These are phyloP conservation scores for Pyrocoelia pectoralis DNA, from an alignment of 2,888 invertebrate genomes.

Conservation along the genomic window DNA sequence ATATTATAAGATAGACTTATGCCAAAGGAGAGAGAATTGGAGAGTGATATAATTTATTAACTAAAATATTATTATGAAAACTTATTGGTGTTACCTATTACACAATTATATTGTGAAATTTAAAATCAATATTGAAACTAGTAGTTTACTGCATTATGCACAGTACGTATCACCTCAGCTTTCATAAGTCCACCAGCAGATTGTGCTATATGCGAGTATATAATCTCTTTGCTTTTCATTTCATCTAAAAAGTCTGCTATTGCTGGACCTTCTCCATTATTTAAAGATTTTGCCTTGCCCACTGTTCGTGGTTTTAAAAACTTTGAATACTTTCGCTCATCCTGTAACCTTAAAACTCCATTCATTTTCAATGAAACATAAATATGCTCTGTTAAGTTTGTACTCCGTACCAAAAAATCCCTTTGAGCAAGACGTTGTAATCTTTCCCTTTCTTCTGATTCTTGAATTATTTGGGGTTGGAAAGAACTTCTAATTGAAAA, in stretches of 20 bases:
- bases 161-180: background rate
- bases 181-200: background rate
- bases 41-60: background rate
- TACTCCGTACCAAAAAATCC: constrained; percentile 73
- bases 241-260: constrained; percentile 56
- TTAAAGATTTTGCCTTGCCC: constrained; percentile 38
- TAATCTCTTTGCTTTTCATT: constrained; percentile 38
- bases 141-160: background rate
- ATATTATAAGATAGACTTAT: background rate
- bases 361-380: constrained; percentile 74
- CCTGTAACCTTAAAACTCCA: constrained; percentile 70
- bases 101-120: background rate
- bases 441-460: constrained; percentile 77
- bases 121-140: background rate
- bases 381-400: constrained; percentile 74
- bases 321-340: constrained; percentile 71
- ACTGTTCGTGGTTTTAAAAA: constrained; percentile 60
- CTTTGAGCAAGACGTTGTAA: constrained; percentile 71
- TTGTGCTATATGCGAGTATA: background rate
- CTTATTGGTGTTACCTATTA: background rate
- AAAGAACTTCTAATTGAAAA: constrained; percentile 60
- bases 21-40: background rate
- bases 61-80: constrained; percentile 10
- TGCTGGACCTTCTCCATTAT: constrained; percentile 47
- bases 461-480: constrained; percentile 72